phyloP scores from a whole-genome alignment of 2,888 invertebrate genomes.

The Drosophila mimica region DNA sequence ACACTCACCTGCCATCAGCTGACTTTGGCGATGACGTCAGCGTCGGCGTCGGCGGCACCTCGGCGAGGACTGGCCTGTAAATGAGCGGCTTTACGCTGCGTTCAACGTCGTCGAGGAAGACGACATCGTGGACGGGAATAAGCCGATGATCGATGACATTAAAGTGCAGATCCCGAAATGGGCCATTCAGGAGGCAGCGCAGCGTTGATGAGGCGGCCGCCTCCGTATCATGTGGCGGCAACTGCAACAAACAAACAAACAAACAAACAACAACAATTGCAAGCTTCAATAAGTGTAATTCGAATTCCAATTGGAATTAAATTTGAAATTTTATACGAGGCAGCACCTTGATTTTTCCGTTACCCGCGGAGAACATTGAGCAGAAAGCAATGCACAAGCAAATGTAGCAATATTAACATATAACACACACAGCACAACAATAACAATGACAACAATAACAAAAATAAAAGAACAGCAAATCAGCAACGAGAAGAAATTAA shows the following conservation, averaged over 20 bases:
- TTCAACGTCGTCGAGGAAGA: slow-evolving; percentile 80
- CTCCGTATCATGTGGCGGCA: slow-evolving; percentile 75
- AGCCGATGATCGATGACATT: slow-evolving; percentile 75
- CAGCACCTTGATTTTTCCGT: slow-evolving; percentile 78
- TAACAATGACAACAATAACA: slow-evolving; percentile 2
- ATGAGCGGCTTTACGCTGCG: slow-evolving; percentile 79
- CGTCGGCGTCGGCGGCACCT: slow-evolving; percentile 32
- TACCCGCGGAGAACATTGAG: slow-evolving; percentile 78
- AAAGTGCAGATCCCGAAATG: slow-evolving; percentile 82
- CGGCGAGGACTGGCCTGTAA: slow-evolving; percentile 77
- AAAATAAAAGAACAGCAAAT: background rate
- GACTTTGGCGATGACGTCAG: slow-evolving; percentile 10
- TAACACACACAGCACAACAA: slow-evolving; percentile 10
- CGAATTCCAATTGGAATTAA: slow-evolving; percentile 7
- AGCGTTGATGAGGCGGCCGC: slow-evolving; percentile 73
- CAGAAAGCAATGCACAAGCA: slow-evolving; percentile 12
- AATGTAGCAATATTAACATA: slow-evolving; percentile 29
- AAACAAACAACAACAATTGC: slow-evolving; percentile 30
- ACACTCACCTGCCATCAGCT: slow-evolving; percentile 60
- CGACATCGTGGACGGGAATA: slow-evolving; percentile 82
- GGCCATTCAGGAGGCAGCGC: slow-evolving; percentile 81
- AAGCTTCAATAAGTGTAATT: slow-evolving; percentile 12
- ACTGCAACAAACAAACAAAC: slow-evolving; percentile 58
- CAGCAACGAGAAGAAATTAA: background rate
- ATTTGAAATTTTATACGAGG: background rate